Conservation (phyloP, 2,113 vertebrate species). For the Piprites chloris region DNA sequence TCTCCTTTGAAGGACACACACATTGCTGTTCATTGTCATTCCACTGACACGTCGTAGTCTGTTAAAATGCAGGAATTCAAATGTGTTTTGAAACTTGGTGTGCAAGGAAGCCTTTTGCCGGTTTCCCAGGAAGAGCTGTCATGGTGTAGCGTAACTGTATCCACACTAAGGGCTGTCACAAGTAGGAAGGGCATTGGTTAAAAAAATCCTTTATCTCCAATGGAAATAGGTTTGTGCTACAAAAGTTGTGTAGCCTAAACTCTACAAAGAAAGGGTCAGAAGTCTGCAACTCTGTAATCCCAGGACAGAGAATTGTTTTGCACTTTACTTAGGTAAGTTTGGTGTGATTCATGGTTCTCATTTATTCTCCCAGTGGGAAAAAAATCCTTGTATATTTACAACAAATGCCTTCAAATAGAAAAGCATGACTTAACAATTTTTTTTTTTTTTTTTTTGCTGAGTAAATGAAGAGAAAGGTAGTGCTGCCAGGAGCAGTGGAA, state of each 20-base stretch:
- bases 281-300: background rate
- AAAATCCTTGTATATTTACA: background rate
- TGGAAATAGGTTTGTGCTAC: background rate
- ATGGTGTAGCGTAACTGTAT: background rate
- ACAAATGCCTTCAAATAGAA: constrained; percentile 24
- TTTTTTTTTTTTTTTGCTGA: background rate
- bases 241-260: background rate
- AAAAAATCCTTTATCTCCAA: background rate
- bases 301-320: background rate
- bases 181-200: background rate
- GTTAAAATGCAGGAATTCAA: background rate
- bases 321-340: constrained; percentile 16
- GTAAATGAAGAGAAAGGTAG: background rate
- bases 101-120: background rate
- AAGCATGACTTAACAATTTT: background rate
- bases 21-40: background rate
- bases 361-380: background rate
- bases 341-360: background rate
- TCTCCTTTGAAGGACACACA: background rate
- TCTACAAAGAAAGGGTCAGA: background rate
- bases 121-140: background rate
- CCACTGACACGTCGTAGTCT: background rate
- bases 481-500: background rate
- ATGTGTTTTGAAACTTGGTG: background rate
- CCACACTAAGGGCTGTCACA: background rate